Evolutionary conservation across 2,888 invertebrate species (phyloP).

Genomic region (Pyrrhia umbra): DNA sequence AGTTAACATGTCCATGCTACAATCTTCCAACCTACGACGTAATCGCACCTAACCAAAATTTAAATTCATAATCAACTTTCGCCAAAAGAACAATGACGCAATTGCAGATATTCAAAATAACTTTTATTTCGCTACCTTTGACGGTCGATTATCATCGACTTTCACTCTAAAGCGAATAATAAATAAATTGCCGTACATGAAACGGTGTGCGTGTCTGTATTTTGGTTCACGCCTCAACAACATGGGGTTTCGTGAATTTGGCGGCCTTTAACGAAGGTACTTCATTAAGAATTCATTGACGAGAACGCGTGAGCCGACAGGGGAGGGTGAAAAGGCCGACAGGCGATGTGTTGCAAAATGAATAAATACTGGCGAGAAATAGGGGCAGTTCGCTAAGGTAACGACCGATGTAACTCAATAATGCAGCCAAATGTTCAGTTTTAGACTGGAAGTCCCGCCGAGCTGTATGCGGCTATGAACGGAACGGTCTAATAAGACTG

Average conservation of each 20-base stretch:
- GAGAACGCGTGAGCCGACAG: slow-evolving; percentile 80
- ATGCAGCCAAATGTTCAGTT: slow-evolving; percentile 75
- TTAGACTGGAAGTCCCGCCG: slow-evolving; percentile 60
- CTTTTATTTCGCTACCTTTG: slow-evolving; percentile 62
- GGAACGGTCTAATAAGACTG: slow-evolving; percentile 69
- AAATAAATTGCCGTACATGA: slow-evolving; percentile 66
- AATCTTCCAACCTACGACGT: slow-evolving; percentile 47
- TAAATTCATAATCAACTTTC: slow-evolving; percentile 55
- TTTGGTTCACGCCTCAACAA: slow-evolving; percentile 82
- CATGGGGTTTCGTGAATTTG: slow-evolving; percentile 81
- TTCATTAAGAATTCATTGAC: slow-evolving; percentile 87
- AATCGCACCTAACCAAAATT: slow-evolving; percentile 55
- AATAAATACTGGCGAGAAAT: slow-evolving; percentile 89
- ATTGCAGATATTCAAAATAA: slow-evolving; percentile 59
- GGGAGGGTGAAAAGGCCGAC: slow-evolving; percentile 85
- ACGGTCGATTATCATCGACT: slow-evolving; percentile 63
- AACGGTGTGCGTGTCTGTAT: slow-evolving; percentile 79
- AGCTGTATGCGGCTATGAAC: slow-evolving; percentile 21
- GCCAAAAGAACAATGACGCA: slow-evolving; percentile 65
- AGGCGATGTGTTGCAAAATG: slow-evolving; percentile 89
- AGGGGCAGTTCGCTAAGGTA: slow-evolving; percentile 87
- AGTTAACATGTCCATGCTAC: slow-evolving; percentile 4
- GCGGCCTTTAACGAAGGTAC: slow-evolving; percentile 86
- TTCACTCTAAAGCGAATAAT: slow-evolving; percentile 65
- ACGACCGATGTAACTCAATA: slow-evolving; percentile 83